A percentile compares a stretch with the other conserved stretches of the same genome.
Conservation (phyloP, 1,140 invertebrate species). For the Zaprionus tsacasi region DNA sequence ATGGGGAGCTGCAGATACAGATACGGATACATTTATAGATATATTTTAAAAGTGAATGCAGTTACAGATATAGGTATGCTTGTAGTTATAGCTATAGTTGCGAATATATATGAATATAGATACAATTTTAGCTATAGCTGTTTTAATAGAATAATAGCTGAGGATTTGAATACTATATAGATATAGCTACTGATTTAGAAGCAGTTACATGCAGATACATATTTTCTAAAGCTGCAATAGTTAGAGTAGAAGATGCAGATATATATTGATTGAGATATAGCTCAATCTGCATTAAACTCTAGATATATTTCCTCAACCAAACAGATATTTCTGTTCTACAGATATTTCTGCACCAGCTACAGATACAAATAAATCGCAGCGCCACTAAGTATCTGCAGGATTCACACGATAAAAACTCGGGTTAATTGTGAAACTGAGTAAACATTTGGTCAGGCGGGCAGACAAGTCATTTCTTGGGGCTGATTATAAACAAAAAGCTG, state of each 20-base stretch:
- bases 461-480: conserved; percentile 29
- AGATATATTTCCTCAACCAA: too few relatives aligned
- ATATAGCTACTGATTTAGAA: neutral
- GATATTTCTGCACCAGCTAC: neutral
- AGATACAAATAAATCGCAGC: conserved; percentile 12
- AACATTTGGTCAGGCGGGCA: conserved; percentile 41
- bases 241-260: neutral
- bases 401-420: conserved; percentile 57
- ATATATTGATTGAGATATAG: neutral
- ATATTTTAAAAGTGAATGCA: neutral
- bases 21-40: conserved; percentile 13
- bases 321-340: neutral
- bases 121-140: too few relatives aligned
- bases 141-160: too few relatives aligned
- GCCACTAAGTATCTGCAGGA: conserved; percentile 25
- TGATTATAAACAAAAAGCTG: conserved; percentile 64
- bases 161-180: neutral
- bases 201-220: neutral
- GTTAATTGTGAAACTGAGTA: conserved; percentile 47
- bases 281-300: too few relatives aligned
- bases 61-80: neutral
- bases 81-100: too few relatives aligned
- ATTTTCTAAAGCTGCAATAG: neutral
- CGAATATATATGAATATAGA: neutral
- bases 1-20: neutral